These are phyloP conservation scores for Propsilocerus akamusi DNA, from an alignment of 1,140 invertebrate species.

Conservation along the genomic window DNA sequence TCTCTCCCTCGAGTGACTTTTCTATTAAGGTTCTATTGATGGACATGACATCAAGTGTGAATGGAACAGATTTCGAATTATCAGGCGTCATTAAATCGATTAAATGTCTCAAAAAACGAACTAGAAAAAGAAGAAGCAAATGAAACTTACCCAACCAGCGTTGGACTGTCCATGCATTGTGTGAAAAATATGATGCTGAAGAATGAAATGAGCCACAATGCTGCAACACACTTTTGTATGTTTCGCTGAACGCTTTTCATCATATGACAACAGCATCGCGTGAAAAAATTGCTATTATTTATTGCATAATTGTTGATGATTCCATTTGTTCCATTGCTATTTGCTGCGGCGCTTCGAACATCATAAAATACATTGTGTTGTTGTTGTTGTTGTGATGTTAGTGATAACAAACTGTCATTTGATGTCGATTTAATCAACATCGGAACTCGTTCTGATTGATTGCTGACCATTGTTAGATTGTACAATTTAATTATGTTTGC, in stretches of 20 bases:
- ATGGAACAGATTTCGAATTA: neutral
- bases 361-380: constrained; percentile 24
- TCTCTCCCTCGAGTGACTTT: neutral
- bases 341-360: constrained; percentile 15
- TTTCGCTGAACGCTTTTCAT: constrained; percentile 36
- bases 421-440: neutral
- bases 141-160: constrained; percentile 48
- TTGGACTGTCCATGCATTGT: constrained; percentile 46
- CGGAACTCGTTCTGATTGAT: neutral
- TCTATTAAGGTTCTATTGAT: neutral
- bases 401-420: neutral
- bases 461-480: neutral
- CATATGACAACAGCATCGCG: constrained; percentile 32
- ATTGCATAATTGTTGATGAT: constrained; percentile 9
- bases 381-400: neutral
- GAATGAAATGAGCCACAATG: constrained; percentile 41
- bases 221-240: constrained; percentile 47
- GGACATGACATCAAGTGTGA: neutral
- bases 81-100: neutral
- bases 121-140: no score
- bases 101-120: neutral
- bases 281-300: neutral
- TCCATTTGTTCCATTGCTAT: constrained; percentile 18
- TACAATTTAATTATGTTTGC: neutral
- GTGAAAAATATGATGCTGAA: constrained; percentile 56